phyloP scores from a whole-genome alignment of 2,113 vertebrate species.

The Syrrhaptes paradoxus region DNA sequence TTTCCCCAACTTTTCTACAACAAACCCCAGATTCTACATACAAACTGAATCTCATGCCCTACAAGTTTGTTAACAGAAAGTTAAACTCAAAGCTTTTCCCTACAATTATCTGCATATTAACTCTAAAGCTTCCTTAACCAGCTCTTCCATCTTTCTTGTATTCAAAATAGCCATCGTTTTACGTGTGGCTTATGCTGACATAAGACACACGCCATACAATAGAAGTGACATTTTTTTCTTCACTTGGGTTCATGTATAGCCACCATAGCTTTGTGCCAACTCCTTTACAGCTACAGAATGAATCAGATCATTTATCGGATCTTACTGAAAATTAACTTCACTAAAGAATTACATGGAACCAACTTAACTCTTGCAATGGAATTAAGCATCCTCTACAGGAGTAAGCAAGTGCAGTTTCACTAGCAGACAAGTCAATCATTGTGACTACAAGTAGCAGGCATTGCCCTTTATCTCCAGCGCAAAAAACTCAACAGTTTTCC shows the following conservation, averaged over 20 bases:
- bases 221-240: neutral
- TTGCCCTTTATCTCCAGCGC: neutral
- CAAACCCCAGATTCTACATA: neutral
- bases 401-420: neutral
- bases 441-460: neutral
- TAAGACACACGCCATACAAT: neutral
- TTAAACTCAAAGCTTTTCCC: neutral
- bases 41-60: neutral
- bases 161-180: neutral
- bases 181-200: rapidly evolving
- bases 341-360: neutral
- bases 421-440: neutral
- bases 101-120: neutral
- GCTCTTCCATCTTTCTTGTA: neutral
- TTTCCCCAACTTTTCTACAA: neutral
- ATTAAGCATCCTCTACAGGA: neutral
- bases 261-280: neutral
- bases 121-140: neutral
- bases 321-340: neutral
- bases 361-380: neutral
- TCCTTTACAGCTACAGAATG: neutral
- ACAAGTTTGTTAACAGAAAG: neutral
- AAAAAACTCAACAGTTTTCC: neutral
- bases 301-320: neutral
- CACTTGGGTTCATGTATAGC: rapidly evolving